Conservation (phyloP, 1,140 invertebrate genomes). For the Zaprionus tsacasi region DNA sequence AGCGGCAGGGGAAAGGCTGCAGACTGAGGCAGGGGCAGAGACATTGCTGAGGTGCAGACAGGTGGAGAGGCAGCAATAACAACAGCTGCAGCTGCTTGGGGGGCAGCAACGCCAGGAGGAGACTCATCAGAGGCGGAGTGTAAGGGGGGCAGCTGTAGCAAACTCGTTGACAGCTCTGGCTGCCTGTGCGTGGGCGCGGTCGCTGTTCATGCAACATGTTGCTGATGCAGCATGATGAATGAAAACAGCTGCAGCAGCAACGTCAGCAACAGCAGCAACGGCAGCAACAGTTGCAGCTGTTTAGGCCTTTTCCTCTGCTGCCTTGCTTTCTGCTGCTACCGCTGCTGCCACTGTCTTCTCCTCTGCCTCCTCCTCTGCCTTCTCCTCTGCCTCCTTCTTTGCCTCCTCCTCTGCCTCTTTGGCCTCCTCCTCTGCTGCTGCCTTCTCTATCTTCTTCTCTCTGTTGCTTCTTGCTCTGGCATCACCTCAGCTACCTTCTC, state of each 20-base stretch:
- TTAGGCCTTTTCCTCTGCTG: background rate
- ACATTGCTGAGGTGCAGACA: background rate
- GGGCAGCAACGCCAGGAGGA: background rate
- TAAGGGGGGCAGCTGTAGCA: background rate
- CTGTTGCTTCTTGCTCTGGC: background rate
- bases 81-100: background rate
- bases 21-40: background rate
- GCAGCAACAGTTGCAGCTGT: background rate
- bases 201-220: constrained; percentile 16
- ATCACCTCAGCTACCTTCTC: background rate
- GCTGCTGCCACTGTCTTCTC: too few relatives aligned
- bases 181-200: constrained; percentile 13
- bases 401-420: too few relatives aligned
- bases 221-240: constrained; percentile 6
- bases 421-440: too few relatives aligned
- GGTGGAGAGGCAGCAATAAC: background rate
- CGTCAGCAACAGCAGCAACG: background rate
- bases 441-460: background rate
- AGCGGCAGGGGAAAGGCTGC: background rate
- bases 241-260: background rate
- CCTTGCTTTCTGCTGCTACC: background rate
- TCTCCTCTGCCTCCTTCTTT: too few relatives aligned
- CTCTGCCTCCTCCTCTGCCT: too few relatives aligned
- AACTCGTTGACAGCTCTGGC: background rate
- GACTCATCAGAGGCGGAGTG: too few relatives aligned